Evolutionary conservation across 2,888 invertebrate species (phyloP), one percentile per base, ranked within the genome.

Genomic region (Eupithecia subumbrata): DNA sequence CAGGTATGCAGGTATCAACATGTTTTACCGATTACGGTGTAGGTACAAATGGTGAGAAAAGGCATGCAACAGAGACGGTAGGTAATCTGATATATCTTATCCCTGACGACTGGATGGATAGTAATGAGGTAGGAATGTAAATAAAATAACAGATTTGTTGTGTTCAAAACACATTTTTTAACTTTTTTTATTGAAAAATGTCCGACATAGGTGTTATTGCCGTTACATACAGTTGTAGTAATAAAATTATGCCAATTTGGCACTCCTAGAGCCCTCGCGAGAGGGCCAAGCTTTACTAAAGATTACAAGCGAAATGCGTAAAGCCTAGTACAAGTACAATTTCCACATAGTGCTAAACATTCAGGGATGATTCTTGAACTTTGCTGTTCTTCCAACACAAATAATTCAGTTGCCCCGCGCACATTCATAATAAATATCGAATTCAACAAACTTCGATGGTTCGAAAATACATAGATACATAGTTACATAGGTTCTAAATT

Each of bases 111-210:
- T 48, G 7, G 30, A 30, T 52, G n/a, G 5, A 52, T 2, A 52
- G 52, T 8, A 11, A 56, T 64, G 63, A 11, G 18, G 30, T 30
- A 63, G 63, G 34, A 64, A 64, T 18, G 37, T 68, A 73, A 89
- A 93, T 90, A 84, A 87, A 94, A 94, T 11, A 90, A 84, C 88
- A 76, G 77, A 80, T 89, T 87, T 94, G 94, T 94, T 93, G 94
- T 95, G 94, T 95, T 95, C 86, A 91, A 93, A 95, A 95, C 94
- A 95, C 94, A 87, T 93, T 94, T 94, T 93, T 93, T 93, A 86
- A 85, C 86, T 83, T 86, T 92, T 93, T 94, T 95, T 94, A 94
- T 94, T 94, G 93, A 93, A 94, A 94, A 95, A 93, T 93, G 91
- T 91, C 89, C 85, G 92, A 90, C 92, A 91, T 87, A 88, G 94